These are phyloP conservation scores for Tupaia tana DNA, from an alignment of 2,113 vertebrate species.

Conservation along the genomic window DNA sequence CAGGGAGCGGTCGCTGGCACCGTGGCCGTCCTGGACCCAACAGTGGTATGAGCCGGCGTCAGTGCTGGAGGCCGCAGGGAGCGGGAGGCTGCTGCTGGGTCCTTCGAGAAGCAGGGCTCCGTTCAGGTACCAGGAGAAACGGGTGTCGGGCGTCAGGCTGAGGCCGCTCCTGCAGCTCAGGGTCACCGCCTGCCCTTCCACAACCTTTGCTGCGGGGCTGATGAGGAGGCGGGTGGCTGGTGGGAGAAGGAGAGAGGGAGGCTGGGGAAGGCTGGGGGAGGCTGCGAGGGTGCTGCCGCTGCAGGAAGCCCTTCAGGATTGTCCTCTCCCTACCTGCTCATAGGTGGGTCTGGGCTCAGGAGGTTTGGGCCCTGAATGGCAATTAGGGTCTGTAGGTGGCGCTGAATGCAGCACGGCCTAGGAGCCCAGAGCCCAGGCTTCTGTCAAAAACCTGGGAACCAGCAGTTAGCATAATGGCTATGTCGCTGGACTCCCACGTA, in stretches of 20 bases:
- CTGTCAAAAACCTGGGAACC: background rate
- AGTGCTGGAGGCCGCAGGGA: background rate
- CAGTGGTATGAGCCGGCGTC: constrained; percentile 83
- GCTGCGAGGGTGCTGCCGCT: too few species aligned
- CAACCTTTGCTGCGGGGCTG: constrained; percentile 79
- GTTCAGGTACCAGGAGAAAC: constrained; percentile 85
- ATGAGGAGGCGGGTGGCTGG: constrained; percentile 79
- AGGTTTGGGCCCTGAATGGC: background rate
- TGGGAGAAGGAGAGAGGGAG: background rate
- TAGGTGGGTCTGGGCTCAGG: background rate
- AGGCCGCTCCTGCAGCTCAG: constrained; percentile 81
- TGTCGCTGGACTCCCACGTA: too few species aligned
- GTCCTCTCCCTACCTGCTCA: background rate
- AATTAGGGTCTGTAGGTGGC: background rate
- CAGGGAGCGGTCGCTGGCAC: background rate
- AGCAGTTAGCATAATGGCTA: too few species aligned
- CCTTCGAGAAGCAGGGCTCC: constrained; percentile 61
- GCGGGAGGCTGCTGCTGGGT: background rate
- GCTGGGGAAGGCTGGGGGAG: background rate
- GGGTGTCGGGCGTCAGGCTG: accelerated
- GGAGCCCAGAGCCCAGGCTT: background rate
- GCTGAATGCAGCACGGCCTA: background rate
- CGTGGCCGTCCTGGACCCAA: background rate
- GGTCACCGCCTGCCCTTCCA: constrained; percentile 80
- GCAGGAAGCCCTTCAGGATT: background rate